Percentiles rank a stretch among this genome's conserved stretches.
phyloP scores from a whole-genome alignment of 1,140 invertebrate genomes.

The Drosophila tani region DNA sequence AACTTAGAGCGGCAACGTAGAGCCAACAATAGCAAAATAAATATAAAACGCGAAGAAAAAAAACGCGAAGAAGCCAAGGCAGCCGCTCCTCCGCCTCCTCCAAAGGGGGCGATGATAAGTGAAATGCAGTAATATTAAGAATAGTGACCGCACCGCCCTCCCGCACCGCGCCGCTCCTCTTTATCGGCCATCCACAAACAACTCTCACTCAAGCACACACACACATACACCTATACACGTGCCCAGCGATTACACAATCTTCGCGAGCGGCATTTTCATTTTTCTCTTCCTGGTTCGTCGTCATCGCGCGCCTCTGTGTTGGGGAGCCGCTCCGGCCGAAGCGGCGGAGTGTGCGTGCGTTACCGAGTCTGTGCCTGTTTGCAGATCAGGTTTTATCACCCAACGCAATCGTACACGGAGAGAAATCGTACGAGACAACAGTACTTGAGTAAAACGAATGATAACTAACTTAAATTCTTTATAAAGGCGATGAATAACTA shows the following conservation, averaged over 20 bases:
- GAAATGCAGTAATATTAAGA: slow-evolving; percentile 70
- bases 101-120: slow-evolving; percentile 61
- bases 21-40: slow-evolving; percentile 63
- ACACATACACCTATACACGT: slow-evolving; percentile 35
- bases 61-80: slow-evolving; percentile 34
- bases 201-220: slow-evolving; percentile 69
- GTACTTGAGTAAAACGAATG: not conserved
- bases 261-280: slow-evolving; percentile 78
- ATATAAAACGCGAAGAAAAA: slow-evolving; percentile 58
- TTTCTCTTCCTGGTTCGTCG: slow-evolving; percentile 82
- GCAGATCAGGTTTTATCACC: slow-evolving; percentile 79
- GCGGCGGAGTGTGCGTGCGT: slow-evolving; percentile 35
- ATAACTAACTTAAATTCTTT: no score
- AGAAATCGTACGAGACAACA: not conserved
- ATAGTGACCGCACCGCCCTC: slow-evolving; percentile 24
- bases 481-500: no score
- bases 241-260: slow-evolving; percentile 76
- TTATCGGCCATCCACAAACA: slow-evolving; percentile 49
- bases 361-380: slow-evolving; percentile 24
- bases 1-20: slow-evolving; percentile 62
- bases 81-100: slow-evolving; percentile 12
- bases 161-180: not conserved
- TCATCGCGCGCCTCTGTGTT: slow-evolving; percentile 56
- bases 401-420: slow-evolving; percentile 67
- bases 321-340: slow-evolving; percentile 17